These are phyloP conservation scores for Stictonetta naevosa DNA, from an alignment of 2,113 vertebrate genomes.

Conservation along the genomic window DNA sequence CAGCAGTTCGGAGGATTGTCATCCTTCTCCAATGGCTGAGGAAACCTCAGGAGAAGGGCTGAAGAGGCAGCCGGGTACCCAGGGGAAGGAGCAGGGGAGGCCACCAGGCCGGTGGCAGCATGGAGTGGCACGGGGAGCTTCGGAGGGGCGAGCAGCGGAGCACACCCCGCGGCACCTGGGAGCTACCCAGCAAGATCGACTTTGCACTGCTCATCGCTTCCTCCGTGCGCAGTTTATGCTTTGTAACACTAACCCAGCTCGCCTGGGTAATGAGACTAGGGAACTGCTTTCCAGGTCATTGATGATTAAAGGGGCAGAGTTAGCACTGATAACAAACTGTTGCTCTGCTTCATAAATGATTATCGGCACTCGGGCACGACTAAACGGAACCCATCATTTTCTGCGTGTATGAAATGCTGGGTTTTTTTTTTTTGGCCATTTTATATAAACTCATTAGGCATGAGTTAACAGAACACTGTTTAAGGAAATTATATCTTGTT, in stretches of 20 bases:
- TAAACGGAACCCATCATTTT: neutral
- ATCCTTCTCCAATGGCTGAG: neutral
- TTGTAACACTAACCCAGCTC: neutral
- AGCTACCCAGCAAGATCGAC: neutral
- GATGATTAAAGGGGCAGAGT: neutral
- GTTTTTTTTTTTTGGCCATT: neutral
- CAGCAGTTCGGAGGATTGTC: neutral
- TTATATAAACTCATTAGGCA: neutral
- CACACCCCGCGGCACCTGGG: neutral
- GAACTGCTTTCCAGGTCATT: neutral
- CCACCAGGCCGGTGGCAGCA: fast-evolving
- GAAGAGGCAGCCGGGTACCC: neutral
- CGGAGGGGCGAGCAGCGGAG: neutral
- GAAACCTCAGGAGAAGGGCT: neutral
- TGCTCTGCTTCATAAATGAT: neutral
- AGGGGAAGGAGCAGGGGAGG: neutral
- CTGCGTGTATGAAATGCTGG: neutral
- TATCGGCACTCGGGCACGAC: fast-evolving
- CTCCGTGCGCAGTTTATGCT: neutral
- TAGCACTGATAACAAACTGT: neutral
- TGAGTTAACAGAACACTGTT: neutral
- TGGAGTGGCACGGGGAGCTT: neutral
- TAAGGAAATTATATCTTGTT: neutral
- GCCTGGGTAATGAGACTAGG: neutral
- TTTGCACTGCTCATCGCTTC: neutral